Base-by-base conservation (phyloP, 2,113 vertebrate species). In the Megalops atlanticus region DNA sequence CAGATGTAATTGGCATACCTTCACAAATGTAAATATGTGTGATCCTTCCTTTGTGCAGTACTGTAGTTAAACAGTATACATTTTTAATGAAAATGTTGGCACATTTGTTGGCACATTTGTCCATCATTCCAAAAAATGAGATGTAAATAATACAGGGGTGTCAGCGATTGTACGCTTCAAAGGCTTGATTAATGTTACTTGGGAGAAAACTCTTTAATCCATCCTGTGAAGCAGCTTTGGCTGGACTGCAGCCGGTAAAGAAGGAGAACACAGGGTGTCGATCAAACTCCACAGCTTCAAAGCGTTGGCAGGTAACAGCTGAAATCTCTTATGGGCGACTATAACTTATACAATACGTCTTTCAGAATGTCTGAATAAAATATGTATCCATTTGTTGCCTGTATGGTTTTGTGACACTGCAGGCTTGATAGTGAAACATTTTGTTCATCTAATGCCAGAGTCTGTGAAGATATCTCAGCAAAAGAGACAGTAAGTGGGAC, bases 301-400 rank as follows among this genome's bases (percentile, higher is more conserved):
- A 78, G 33, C 31, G 54, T 64, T 81, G 80, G 76, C 58, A 70
- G 75, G 75, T 40, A 77, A 38, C 80, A 71, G 80, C 74, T 76
- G 80, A 68, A 76, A 69, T 76, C 75, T 81, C 33, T 49, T 49
- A 31, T 64, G 45, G 31, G 27, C 39, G 72, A 72, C 71, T 64
- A 35, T 75, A n/a, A n/a, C n/a, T n/a, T n/a, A n/a, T n/a, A n/a
- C n/a, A n/a, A n/a, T 27, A 40, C 72, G 21, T 73, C 72, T 75
- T 74, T 64, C 10, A 16, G 43, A 52, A 38, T 12, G n/a, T 74
- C 27, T 81, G 47, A 58, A 80, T 74, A 74, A 80, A 75, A 80
- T 49, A 74, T 49, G 54, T 75, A 24, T 45, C 74, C 58, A 70
- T 31, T 58, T 49, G 41, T 52, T 69, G 58, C 27, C 80, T 64